Base-by-base conservation (phyloP, 2,888 invertebrate species). In the Macaria notata region DNA sequence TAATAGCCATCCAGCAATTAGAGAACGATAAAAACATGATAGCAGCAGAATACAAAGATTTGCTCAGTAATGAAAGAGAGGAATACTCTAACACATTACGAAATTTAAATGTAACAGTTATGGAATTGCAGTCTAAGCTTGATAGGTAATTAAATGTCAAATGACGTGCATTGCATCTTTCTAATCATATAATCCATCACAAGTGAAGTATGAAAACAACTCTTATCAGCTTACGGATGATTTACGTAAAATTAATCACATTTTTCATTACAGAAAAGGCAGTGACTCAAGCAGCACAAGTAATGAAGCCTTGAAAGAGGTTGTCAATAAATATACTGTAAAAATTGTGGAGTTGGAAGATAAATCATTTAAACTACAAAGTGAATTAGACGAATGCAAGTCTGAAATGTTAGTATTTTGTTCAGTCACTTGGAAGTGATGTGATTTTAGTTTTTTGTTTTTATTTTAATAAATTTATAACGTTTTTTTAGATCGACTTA, bases 61-160 rank as follows among this genome's bases (percentile, higher is more conserved):
- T 93, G 39, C 67, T 93, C 45, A 80, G 77, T 31, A 90, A 84
- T 57, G 94, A 94, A 78, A 86, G 92, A 71, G 83, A 84, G 61
- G 89, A 93, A 65, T 89, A 84, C 64, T 63, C 73, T 19, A 82
- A 83, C 67, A 78, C 79, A 42, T 73, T 82, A 2, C 83, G 84
- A 69, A 79, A 81, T 47, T 65, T 86, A 44, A 83, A 88, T 61
- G 49, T 66, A 2, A 86, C 84, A 70, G 66, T 88, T 53, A 65
- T 73, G 64, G 82, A 83, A 51, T 61, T 88, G 31, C 83, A 87
- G 66, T 67, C 76, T 29, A 78, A 84, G 65, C 66, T 86, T 61
- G 86, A 90, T 55, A 78, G 81, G 91, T 90, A 79, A 64, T 48
- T 38, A 38, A 8, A 38, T 7, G 6, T 38, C 38, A 38, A 7